These are phyloP conservation scores for Galemys pyrenaicus DNA, from an alignment of 2,113 vertebrate species.

Conservation along the genomic window DNA sequence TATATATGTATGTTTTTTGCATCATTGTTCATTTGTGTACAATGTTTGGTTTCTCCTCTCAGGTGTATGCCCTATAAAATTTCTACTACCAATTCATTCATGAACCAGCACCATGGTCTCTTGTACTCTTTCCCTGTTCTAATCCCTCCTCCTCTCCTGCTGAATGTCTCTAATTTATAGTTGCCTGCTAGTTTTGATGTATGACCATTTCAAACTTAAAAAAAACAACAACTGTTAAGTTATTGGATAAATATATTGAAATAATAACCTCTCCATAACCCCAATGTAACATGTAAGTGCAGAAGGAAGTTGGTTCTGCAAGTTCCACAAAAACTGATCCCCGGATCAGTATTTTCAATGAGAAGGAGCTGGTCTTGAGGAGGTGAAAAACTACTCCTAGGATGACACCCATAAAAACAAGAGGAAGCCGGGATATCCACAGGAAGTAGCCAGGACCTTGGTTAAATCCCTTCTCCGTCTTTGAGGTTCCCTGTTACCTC, in stretches of 20 bases:
- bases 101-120: no score
- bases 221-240: neutral
- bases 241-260: neutral
- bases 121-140: no score
- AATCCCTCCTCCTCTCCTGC: no score
- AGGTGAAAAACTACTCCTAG: neutral
- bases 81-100: no score
- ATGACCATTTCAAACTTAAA: neutral
- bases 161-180: no score
- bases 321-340: neutral
- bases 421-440: neutral
- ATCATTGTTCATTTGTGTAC: no score
- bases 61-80: no score
- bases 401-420: neutral
- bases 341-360: neutral
- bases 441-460: neutral
- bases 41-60: no score
- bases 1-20: no score
- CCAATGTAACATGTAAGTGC: accelerated
- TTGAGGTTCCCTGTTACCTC: neutral
- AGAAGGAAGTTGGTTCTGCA: neutral
- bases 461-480: neutral
- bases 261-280: neutral
- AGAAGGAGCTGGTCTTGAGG: neutral
- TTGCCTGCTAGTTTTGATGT: no score